phyloP scores from a whole-genome alignment of 1,140 invertebrate genomes.

The Drosophila insularis region DNA sequence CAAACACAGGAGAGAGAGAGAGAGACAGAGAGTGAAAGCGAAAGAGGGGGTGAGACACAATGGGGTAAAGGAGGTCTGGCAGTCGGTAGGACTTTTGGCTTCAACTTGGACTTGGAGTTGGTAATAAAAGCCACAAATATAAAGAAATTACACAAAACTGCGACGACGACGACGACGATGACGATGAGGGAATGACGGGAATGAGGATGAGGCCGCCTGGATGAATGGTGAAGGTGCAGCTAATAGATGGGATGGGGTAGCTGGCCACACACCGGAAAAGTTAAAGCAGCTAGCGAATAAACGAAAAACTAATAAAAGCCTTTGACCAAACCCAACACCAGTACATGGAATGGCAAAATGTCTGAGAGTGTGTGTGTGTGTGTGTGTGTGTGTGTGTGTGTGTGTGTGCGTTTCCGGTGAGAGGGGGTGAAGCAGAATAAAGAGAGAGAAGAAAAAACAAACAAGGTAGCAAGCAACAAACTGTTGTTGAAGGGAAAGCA shows the following conservation, averaged over 20 bases:
- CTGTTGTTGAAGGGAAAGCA: constrained; percentile 23
- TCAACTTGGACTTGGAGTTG: constrained; percentile 28
- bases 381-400: background rate
- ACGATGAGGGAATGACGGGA: background rate
- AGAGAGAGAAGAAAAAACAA: constrained; percentile 18
- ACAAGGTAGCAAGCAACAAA: constrained; percentile 23
- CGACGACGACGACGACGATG: background rate
- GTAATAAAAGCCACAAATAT: constrained; percentile 79
- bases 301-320: constrained; percentile 80
- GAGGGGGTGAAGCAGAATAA: background rate
- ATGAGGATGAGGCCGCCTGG: background rate
- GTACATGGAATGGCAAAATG: background rate
- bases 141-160: constrained; percentile 71
- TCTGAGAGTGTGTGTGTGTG: too few relatives aligned
- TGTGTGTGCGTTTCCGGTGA: background rate
- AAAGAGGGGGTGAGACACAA: background rate
- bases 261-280: constrained; percentile 60
- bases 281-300: constrained; percentile 75
- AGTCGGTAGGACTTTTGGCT: background rate
- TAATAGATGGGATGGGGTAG: background rate
- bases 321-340: constrained; percentile 54
- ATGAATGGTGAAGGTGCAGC: background rate
- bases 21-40: too few relatives aligned
- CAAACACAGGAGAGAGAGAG: constrained; percentile 34
- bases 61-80: background rate